phyloP scores from a whole-genome alignment of 2,113 vertebrate species.

The Elanus axillaris region DNA sequence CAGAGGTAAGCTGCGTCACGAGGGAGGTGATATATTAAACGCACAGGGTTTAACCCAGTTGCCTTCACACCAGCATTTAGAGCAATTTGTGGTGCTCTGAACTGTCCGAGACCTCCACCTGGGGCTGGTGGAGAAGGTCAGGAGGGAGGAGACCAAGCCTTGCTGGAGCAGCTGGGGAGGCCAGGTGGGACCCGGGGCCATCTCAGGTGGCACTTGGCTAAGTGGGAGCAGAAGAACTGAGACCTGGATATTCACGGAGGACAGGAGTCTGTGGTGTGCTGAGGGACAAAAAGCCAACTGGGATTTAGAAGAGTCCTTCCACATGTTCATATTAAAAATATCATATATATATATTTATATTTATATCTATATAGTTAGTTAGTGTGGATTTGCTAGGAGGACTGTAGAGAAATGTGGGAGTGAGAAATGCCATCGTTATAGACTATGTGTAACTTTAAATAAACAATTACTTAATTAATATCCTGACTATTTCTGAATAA shows the following conservation, averaged over 20 bases:
- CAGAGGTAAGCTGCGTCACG: neutral
- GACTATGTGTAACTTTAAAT: neutral
- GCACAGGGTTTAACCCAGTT: neutral
- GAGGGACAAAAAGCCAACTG: neutral
- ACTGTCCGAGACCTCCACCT: neutral
- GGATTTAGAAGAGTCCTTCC: neutral
- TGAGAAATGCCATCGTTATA: neutral
- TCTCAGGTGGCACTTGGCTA: neutral
- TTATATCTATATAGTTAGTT: neutral
- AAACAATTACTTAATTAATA: neutral
- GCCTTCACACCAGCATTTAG: neutral
- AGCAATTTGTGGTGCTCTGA: neutral
- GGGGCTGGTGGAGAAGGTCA: neutral
- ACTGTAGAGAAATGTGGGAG: neutral
- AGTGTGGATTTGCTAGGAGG: neutral
- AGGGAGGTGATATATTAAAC: fast-evolving
- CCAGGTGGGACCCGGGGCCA: neutral
- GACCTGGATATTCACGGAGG: neutral
- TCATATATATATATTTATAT: neutral
- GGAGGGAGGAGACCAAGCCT: neutral
- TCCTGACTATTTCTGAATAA: neutral
- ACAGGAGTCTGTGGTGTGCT: neutral
- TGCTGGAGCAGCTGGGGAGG: neutral
- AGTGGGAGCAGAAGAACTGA: neutral
- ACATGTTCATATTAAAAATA: neutral